Conservation (phyloP, 1,140 invertebrate genomes). For the Diorhabda sublineata region DNA sequence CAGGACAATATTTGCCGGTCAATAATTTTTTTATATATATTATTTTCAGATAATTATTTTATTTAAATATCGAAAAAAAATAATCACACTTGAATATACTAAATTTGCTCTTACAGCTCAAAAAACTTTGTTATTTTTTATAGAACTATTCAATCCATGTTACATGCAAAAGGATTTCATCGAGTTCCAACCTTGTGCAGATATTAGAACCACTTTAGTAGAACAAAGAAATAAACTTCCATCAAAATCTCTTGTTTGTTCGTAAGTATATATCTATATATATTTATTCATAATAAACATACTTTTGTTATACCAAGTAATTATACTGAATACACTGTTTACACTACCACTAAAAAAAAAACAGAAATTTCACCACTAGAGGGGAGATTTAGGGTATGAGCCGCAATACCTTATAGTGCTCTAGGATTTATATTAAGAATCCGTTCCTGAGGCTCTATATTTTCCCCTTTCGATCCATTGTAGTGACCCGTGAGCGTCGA, state of each 20-base stretch:
- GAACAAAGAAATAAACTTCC: constrained; percentile 11
- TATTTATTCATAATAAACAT: no score
- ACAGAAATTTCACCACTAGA: not conserved
- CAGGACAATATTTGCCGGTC: no score
- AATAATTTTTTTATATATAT: no score
- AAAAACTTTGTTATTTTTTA: not conserved
- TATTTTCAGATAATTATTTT: no score
- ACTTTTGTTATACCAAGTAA: not conserved
- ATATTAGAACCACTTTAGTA: constrained; percentile 5
- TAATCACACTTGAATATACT: no score
- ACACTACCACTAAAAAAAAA: not conserved
- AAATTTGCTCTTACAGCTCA: no score
- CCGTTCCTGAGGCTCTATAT: no score
- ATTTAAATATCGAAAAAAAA: no score
- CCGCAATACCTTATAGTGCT: not conserved
- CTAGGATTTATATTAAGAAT: not conserved
- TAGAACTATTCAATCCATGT: constrained; percentile 25
- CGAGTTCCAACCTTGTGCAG: constrained; percentile 13
- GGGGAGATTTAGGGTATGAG: not conserved
- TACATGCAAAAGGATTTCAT: constrained; percentile 14
- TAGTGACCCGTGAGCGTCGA: no score
- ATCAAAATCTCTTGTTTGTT: constrained; percentile 14
- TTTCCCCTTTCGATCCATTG: no score
- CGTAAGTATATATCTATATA: constrained; percentile 9
- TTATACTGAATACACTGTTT: not conserved